phyloP scores from a whole-genome alignment of 1,140 invertebrate species.

The Dendrolimus punctatus region DNA sequence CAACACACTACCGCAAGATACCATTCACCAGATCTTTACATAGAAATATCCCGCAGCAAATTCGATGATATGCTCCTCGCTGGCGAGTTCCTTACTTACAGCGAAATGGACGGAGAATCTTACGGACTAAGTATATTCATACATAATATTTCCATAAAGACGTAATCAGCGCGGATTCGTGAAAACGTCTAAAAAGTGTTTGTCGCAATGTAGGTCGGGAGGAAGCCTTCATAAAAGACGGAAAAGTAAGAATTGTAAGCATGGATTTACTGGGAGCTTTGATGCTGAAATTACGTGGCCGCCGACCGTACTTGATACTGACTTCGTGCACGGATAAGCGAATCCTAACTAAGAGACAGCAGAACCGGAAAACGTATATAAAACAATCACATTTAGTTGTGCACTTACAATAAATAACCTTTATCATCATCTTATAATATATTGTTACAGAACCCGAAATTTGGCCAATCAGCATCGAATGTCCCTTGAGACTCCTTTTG shows the following conservation, averaged over 20 bases:
- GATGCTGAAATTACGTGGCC: conserved; percentile 51
- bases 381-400: too few species aligned
- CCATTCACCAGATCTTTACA: conserved; percentile 37
- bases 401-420: background rate
- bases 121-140: conserved; percentile 50
- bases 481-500: conserved; percentile 24
- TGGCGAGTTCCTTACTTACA: conserved; percentile 58
- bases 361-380: conserved; percentile 34
- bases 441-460: conserved; percentile 25
- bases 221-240: conserved; percentile 44
- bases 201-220: conserved; percentile 33
- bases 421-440: conserved; percentile 1
- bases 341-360: conserved; percentile 24
- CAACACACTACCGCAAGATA: conserved; percentile 48
- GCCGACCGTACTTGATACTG: conserved; percentile 48
- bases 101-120: conserved; percentile 52
- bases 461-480: conserved; percentile 18
- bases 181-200: background rate
- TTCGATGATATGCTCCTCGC: conserved; percentile 58
- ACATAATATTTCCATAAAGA: background rate
- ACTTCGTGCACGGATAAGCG: conserved; percentile 30
- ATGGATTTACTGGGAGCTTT: conserved; percentile 53
- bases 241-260: conserved; percentile 44
- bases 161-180: background rate
- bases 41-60: conserved; percentile 31